A percentile compares a stretch with the other conserved stretches of the same genome.
These are phyloP conservation scores for Phrynocephalus forsythii DNA, from an alignment of 2,797 vertebrate species.

Conservation along the genomic window DNA sequence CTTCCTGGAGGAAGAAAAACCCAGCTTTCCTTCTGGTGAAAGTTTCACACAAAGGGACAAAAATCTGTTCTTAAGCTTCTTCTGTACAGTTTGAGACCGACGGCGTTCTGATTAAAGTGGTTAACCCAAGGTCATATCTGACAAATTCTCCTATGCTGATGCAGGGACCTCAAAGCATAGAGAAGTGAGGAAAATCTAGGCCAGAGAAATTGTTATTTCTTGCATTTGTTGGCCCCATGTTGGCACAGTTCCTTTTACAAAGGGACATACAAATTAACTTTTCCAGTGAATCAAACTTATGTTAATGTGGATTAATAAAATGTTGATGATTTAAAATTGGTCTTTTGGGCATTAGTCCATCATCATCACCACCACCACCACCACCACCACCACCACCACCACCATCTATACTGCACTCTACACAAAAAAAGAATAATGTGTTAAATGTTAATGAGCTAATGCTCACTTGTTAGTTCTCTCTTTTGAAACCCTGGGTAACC, in stretches of 20 bases:
- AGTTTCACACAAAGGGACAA: background rate
- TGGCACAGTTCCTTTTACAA: background rate
- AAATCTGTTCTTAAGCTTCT: background rate
- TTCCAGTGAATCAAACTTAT: background rate
- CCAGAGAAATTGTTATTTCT: background rate
- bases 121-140: background rate
- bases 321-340: no score
- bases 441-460: no score
- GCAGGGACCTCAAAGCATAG: background rate
- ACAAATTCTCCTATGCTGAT: background rate
- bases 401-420: no score
- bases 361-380: no score
- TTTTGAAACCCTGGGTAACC: no score
- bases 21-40: background rate
- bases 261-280: no score
- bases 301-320: no score
- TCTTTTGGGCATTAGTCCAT: no score
- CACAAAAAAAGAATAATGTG: no score
- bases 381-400: no score
- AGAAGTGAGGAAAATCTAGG: background rate
- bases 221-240: background rate
- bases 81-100: background rate
- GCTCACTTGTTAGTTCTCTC: no score
- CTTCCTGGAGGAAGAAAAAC: background rate
- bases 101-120: slow-evolving; percentile 3